Conservation (phyloP, 1,140 invertebrate species). For the Drosophila sp. region DNA sequence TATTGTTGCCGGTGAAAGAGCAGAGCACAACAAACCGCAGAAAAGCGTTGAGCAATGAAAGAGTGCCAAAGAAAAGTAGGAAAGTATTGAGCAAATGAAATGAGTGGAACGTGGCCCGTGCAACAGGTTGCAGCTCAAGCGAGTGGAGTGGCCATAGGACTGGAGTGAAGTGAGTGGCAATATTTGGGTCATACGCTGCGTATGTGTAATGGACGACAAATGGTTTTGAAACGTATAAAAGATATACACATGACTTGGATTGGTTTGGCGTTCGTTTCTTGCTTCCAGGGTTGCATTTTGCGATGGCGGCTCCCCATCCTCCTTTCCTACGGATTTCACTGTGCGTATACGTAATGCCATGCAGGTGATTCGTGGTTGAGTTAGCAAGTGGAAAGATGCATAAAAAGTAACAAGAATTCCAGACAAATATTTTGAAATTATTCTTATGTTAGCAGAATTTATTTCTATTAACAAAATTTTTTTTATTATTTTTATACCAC, state of each 20-base stretch:
- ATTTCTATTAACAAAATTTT: not conserved
- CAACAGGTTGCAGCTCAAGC: constrained; percentile 57
- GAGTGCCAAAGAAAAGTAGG: not conserved
- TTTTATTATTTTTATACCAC: not conserved
- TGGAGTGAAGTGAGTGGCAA: constrained; percentile 23
- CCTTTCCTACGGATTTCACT: not conserved
- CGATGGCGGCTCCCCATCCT: not conserved
- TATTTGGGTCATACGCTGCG: constrained; percentile 44
- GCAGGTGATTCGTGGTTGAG: constrained; percentile 11
- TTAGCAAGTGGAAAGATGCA: not conserved
- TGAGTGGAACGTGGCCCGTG: constrained; percentile 28
- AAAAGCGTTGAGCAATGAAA: constrained; percentile 12
- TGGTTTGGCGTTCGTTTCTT: constrained; percentile 44
- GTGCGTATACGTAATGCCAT: constrained; percentile 46
- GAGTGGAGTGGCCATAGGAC: constrained; percentile 33
- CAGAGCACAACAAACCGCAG: constrained; percentile 61
- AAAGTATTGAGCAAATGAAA: constrained; percentile 2
- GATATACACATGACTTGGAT: constrained; percentile 55
- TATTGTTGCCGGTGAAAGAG: constrained; percentile 69
- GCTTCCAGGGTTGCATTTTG: constrained; percentile 9
- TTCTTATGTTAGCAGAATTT: constrained; percentile 2
- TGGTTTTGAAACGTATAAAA: constrained; percentile 56
- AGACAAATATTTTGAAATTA: not conserved
- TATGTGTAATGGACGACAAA: constrained; percentile 60
- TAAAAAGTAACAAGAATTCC: not conserved